Percentiles rank a stretch among this genome's conserved stretches.
Conservation (phyloP, 2,113 vertebrate genomes). For the Cygnus atratus region DNA sequence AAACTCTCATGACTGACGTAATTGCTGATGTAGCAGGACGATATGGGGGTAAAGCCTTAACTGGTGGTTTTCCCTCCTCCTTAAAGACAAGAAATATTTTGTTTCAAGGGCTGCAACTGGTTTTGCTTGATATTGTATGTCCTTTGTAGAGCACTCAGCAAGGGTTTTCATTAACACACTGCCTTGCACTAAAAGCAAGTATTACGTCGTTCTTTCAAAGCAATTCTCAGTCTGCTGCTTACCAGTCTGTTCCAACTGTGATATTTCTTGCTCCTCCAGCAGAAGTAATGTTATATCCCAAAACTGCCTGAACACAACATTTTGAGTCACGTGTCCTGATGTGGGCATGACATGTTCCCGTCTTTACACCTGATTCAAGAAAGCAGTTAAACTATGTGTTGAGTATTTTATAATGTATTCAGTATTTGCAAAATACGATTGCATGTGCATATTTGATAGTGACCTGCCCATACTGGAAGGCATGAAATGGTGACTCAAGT, state of each 20-base stretch:
- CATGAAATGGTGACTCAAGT: neutral
- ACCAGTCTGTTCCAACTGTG: neutral
- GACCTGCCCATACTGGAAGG: neutral
- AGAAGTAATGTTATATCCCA: neutral
- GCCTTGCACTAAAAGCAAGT: neutral
- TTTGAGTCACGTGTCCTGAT: neutral
- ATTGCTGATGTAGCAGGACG: neutral
- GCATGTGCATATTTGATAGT: neutral
- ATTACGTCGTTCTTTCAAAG: neutral
- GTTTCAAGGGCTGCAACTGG: neutral
- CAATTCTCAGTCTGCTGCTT: neutral
- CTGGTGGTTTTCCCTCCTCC: neutral
- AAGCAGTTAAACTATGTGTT: neutral
- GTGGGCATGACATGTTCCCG: neutral
- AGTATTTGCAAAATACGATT: neutral
- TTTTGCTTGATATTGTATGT: neutral
- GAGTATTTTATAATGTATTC: neutral
- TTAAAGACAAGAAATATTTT: neutral
- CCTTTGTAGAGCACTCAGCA: neutral
- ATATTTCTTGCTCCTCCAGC: neutral
- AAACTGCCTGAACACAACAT: fast-evolving
- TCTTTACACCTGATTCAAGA: neutral
- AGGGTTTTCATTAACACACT: neutral
- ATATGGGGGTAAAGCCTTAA: neutral
- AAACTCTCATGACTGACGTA: neutral